A percentile compares a stretch with the other conserved stretches of the same genome.
These are phyloP conservation scores for Lytechinus pictus DNA, from an alignment of 35 echinoderm and acorn worm species.

Conservation along the genomic window DNA sequence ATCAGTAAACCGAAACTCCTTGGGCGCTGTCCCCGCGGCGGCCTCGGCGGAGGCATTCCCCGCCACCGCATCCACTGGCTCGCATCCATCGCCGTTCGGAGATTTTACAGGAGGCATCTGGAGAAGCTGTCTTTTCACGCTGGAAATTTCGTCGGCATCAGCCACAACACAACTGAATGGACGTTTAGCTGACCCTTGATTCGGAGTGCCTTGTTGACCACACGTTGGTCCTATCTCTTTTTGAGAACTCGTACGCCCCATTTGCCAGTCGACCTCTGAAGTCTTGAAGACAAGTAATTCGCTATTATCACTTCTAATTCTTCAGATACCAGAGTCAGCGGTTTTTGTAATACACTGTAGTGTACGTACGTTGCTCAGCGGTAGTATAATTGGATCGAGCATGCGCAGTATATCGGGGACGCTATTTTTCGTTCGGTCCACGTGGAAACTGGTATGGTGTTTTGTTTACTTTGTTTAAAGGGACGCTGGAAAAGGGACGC, in stretches of 20 bases:
- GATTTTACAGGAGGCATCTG: background rate
- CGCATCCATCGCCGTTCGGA: background rate
- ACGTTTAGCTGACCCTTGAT: constrained; percentile 1
- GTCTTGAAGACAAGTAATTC: too few relatives aligned
- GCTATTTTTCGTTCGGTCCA: background rate
- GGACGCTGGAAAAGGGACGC: too few relatives aligned
- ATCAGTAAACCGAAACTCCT: background rate
- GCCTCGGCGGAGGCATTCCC: background rate
- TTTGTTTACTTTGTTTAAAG: too few relatives aligned
- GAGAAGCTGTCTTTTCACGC: background rate
- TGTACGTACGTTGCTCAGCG: too few relatives aligned
- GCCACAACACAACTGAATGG: background rate
- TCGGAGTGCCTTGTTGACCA: background rate
- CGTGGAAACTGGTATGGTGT: background rate
- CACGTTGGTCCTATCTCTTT: background rate
- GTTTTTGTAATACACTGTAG: too few relatives aligned
- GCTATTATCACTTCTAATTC: too few relatives aligned
- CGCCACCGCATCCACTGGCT: background rate
- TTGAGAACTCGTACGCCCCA: background rate
- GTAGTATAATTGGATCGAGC: background rate
- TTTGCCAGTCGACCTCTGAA: background rate
- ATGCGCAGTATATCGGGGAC: background rate
- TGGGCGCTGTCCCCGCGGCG: background rate
- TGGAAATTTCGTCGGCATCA: background rate
- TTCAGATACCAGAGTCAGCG: too few relatives aligned